Evolutionary conservation across 2,113 vertebrate species (phyloP).

Genomic region (Gallinago undulata): DNA sequence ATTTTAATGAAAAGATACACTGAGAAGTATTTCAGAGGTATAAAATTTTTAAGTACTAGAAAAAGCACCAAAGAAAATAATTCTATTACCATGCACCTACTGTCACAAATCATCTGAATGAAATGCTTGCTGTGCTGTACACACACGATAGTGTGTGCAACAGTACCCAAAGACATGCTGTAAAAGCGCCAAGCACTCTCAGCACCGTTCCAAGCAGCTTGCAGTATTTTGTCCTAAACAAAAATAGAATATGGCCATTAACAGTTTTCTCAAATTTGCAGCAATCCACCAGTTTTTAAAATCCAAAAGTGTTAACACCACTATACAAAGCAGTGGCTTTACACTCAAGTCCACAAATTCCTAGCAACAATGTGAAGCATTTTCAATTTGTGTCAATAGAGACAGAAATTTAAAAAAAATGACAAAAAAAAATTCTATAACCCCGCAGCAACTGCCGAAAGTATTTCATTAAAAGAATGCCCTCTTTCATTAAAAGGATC

Average conservation of each 20-base stretch:
- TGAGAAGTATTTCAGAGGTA: not conserved
- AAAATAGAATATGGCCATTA: not conserved
- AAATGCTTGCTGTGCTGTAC: not conserved
- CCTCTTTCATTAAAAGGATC: not conserved
- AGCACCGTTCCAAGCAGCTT: not conserved
- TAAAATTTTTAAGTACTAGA: not conserved
- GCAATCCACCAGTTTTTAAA: not conserved
- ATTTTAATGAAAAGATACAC: not conserved
- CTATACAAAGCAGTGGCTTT: not conserved
- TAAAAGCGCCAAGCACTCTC: not conserved
- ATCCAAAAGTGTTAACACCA: not conserved
- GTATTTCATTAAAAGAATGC: not conserved
- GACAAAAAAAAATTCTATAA: not conserved
- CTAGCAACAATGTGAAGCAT: not conserved
- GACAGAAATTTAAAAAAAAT: not conserved
- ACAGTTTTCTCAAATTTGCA: not conserved
- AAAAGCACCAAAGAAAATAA: not conserved
- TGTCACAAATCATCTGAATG: not conserved
- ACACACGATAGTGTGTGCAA: not conserved
- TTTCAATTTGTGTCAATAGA: not conserved
- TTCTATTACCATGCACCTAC: not conserved
- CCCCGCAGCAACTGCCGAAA: not conserved
- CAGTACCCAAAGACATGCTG: not conserved
- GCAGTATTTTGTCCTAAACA: not conserved
- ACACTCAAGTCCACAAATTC: not conserved